These are phyloP conservation scores for Tor tambroides DNA, from an alignment of 2,113 vertebrate species.

Conservation along the genomic window DNA sequence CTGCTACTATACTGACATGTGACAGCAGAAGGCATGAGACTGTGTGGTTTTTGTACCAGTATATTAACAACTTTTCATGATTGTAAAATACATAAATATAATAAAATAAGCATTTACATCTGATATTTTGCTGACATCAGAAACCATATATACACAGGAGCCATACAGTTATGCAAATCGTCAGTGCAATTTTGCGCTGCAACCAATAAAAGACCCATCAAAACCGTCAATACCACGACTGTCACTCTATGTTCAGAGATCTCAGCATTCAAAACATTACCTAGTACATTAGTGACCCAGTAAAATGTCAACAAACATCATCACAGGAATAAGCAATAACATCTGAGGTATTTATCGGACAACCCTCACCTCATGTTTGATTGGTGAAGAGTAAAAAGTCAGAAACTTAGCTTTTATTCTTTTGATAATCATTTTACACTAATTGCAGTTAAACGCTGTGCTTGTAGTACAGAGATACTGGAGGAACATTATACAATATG, in stretches of 20 bases:
- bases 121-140: constrained; percentile 64
- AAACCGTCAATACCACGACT: constrained; percentile 18
- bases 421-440: too few relatives aligned
- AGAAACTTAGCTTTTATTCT: not conserved
- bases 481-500: too few relatives aligned
- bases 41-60: constrained; percentile 58
- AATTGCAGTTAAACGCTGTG: not conserved
- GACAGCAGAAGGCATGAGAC: constrained; percentile 57
- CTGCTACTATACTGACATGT: not conserved
- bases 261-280: not conserved
- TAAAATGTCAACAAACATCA: constrained; percentile 1
- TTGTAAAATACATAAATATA: constrained; percentile 75
- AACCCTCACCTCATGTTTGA: not conserved
- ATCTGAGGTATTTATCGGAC: constrained; percentile 65
- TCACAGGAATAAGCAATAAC: constrained; percentile 13
- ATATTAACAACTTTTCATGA: constrained; percentile 59
- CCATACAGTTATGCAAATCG: constrained; percentile 39
- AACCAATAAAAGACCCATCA: constrained; percentile 14
- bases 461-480: too few relatives aligned
- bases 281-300: too few relatives aligned
- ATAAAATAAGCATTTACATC: constrained; percentile 70
- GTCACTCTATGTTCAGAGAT: not conserved
- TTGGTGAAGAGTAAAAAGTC: not conserved
- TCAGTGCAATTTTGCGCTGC: constrained; percentile 64
- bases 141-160: constrained; percentile 36